Conservation (phyloP, 1,140 invertebrate genomes). For the Halictus rubicundus region DNA sequence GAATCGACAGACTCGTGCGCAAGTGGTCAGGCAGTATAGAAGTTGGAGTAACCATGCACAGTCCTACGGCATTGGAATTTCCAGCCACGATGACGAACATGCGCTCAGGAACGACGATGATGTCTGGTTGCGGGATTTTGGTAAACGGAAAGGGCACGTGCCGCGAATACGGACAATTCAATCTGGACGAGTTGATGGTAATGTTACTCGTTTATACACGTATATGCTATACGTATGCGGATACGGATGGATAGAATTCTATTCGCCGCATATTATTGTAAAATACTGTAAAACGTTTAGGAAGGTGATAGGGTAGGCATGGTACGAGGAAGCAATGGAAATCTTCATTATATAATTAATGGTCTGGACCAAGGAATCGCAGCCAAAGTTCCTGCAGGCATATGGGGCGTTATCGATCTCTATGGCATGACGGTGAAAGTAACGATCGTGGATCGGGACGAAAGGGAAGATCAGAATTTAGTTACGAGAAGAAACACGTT, state of each 20-base stretch:
- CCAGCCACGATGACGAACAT: conserved; percentile 99
- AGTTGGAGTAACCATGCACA: conserved; percentile 96
- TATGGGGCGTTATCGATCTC: conserved; percentile 96
- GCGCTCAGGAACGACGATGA: conserved; percentile 97
- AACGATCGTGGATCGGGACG: conserved; percentile 90
- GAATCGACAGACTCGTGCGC: conserved; percentile 94
- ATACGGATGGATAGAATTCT: background rate
- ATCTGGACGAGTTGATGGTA: conserved; percentile 94
- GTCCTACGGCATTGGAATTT: conserved; percentile 93
- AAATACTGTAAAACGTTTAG: conserved; percentile 68
- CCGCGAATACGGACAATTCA: conserved; percentile 96
- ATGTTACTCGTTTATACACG: conserved; percentile 14
- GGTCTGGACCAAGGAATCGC: conserved; percentile 95
- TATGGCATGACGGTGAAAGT: conserved; percentile 98
- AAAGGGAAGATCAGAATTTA: conserved; percentile 89
- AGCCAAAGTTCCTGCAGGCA: conserved; percentile 87
- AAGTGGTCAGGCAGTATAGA: conserved; percentile 97
- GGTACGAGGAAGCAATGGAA: conserved; percentile 90
- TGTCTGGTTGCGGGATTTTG: conserved; percentile 97
- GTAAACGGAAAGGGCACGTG: conserved; percentile 96
- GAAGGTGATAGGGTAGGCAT: conserved; percentile 95
- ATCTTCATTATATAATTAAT: conserved; percentile 96
- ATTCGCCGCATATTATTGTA: conserved; percentile 1
- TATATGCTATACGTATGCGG: too few relatives aligned
- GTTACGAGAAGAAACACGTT: conserved; percentile 86